Percentiles rank a stretch among this genome's conserved stretches.
Evolutionary conservation across 2,113 vertebrate genomes (phyloP).

Genomic region (Grus americana): DNA sequence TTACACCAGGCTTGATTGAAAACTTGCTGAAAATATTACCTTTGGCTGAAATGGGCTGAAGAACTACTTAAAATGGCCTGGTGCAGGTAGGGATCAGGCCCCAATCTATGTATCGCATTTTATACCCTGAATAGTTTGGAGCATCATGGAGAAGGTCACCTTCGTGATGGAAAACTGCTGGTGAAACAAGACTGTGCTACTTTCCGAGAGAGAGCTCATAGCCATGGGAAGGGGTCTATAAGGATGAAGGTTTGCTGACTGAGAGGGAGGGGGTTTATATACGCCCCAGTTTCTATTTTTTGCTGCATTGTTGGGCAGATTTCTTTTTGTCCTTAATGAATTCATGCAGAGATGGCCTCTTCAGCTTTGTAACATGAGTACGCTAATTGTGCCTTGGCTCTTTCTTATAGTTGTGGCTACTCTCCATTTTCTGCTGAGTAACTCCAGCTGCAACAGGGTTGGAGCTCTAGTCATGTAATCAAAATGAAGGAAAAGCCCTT

Average conservation of each 20-base stretch:
- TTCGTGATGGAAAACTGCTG: neutral
- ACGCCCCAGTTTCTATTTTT: neutral
- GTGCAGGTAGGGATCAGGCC: neutral
- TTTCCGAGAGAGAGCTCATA: neutral
- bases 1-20: neutral
- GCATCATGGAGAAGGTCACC: neutral
- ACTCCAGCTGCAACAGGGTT: rapidly evolving
- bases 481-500: neutral
- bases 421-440: neutral
- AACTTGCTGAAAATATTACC: neutral
- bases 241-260: neutral
- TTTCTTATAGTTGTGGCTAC: rapidly evolving
- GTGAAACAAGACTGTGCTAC: neutral
- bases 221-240: neutral
- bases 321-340: neutral
- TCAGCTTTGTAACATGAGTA: rapidly evolving
- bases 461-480: neutral
- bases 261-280: rapidly evolving
- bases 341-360: neutral
- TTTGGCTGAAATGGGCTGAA: neutral
- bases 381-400: neutral
- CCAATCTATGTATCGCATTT: neutral
- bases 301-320: neutral
- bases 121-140: neutral
- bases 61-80: neutral